phyloP scores from a whole-genome alignment of 2,113 vertebrate species.

The Thryonomys swinderianus region DNA sequence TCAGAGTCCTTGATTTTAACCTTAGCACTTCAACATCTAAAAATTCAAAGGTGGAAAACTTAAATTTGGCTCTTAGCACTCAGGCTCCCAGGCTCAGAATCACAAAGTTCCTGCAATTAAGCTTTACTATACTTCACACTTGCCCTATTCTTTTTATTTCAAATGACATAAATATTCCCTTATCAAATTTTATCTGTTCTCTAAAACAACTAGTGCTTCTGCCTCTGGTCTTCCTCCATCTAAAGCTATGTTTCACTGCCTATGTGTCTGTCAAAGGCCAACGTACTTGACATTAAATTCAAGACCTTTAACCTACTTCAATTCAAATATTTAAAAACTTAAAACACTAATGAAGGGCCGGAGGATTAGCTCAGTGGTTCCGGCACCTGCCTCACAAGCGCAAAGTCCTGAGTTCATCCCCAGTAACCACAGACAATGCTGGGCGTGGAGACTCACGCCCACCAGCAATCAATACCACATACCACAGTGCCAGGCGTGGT shows the following conservation, averaged over 20 bases:
- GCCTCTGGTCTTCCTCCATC: background rate
- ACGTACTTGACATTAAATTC: background rate
- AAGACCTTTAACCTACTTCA: background rate
- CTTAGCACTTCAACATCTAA: background rate
- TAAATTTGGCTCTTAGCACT: conserved; percentile 6
- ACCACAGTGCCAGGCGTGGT: no score
- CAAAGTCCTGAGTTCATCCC: no score
- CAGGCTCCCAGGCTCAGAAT: background rate
- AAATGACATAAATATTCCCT: background rate
- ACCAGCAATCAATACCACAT: no score
- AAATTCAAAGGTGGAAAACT: background rate
- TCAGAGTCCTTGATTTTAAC: background rate
- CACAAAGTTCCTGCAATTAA: background rate
- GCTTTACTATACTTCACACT: background rate
- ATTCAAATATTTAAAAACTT: background rate
- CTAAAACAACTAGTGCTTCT: conserved; percentile 21
- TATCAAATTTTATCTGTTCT: background rate
- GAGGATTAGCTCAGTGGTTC: no score
- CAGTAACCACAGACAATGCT: no score
- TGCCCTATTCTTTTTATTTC: background rate
- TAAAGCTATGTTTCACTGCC: background rate
- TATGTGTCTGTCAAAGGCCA: background rate
- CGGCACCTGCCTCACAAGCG: no score
- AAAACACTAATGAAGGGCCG: background rate
- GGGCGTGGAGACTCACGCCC: no score